Conservation (phyloP, 2,797 vertebrate genomes). For the Erithacus rubecula region DNA sequence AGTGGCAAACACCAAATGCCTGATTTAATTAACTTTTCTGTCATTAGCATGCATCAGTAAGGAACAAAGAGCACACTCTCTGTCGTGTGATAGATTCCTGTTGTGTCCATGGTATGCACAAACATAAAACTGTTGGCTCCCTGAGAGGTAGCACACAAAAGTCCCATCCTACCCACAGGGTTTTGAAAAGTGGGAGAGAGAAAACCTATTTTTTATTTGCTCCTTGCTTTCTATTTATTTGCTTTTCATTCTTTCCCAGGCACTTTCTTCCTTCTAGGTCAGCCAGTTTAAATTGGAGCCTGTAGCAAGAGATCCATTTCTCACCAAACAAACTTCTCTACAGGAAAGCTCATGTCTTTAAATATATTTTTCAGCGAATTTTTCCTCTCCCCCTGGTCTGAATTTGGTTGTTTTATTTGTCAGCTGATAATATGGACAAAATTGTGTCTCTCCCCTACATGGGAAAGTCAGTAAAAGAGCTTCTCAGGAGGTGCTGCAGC, state of each 20-base stretch:
- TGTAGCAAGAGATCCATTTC: conserved; percentile 44
- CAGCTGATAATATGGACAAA: conserved; percentile 27
- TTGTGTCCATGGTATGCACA: not conserved
- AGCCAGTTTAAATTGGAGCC: conserved; percentile 53
- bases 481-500: conserved; percentile 42
- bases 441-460: not conserved
- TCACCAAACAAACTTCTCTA: conserved; percentile 53
- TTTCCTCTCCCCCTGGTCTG: not conserved
- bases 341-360: conserved; percentile 40
- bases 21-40: not conserved
- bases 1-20: not conserved
- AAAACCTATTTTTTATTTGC: conserved; percentile 30
- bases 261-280: conserved; percentile 33
- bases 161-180: not conserved
- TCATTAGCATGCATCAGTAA: not conserved
- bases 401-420: conserved; percentile 44
- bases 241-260: conserved; percentile 52
- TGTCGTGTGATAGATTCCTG: rapidly evolving
- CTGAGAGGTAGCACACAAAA: conserved; percentile 4
- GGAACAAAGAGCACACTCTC: not conserved
- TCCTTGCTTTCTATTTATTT: conserved; percentile 48
- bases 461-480: conserved; percentile 44
- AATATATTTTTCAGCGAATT: conserved; percentile 22
- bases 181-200: conserved; percentile 16
- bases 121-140: not conserved